Conservation (phyloP, 1,140 invertebrate species). For the Magallana ariakensis region DNA sequence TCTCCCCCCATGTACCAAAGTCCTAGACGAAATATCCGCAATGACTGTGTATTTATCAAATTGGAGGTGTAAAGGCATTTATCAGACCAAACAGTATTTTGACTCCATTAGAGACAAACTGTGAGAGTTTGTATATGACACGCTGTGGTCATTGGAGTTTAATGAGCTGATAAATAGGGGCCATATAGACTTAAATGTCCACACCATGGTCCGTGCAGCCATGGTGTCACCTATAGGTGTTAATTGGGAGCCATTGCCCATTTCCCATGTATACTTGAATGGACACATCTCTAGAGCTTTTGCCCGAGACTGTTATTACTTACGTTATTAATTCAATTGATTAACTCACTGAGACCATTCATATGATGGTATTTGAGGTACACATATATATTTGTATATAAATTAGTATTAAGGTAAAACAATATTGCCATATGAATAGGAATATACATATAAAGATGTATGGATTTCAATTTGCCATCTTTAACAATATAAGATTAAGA, state of each 20-base stretch:
- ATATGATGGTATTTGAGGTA: background rate
- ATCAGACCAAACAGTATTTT: conserved; percentile 30
- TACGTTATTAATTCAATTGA: background rate
- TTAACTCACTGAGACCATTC: no score
- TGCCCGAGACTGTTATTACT: background rate
- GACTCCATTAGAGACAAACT: background rate
- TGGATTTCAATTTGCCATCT: no score
- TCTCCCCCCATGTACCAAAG: background rate
- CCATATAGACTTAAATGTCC: conserved; percentile 1
- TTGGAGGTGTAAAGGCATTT: conserved; percentile 1
- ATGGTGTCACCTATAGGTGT: background rate
- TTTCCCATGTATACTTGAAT: background rate
- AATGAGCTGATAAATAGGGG: background rate
- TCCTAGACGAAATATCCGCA: background rate
- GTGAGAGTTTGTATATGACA: background rate
- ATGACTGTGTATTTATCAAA: background rate
- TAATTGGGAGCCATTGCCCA: background rate
- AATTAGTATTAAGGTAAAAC: background rate
- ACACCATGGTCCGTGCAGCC: background rate
- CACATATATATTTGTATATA: background rate
- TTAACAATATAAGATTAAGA: no score
- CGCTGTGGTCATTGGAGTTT: conserved; percentile 2
- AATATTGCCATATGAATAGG: background rate
- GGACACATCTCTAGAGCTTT: no score
- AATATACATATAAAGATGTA: no score